phyloP scores from a whole-genome alignment of 2,113 vertebrate species.

The Siniperca chuatsi region DNA sequence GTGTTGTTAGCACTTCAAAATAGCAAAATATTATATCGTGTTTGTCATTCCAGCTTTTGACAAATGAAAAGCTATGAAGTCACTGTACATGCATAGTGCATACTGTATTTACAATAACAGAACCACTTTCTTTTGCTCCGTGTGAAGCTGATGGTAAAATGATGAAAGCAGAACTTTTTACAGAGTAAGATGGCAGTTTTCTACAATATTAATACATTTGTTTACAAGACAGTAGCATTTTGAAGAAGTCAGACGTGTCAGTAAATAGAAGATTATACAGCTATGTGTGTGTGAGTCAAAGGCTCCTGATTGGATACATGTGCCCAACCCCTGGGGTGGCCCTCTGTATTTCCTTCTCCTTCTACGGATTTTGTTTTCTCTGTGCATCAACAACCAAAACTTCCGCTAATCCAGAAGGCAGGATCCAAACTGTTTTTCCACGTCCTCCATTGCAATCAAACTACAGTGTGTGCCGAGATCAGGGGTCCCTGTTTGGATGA shows the following conservation, averaged over 20 bases:
- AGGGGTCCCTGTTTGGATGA: constrained; percentile 6
- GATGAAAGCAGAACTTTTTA: constrained; percentile 9
- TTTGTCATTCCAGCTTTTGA: constrained; percentile 37
- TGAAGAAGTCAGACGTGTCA: constrained; percentile 20
- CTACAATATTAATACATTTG: constrained; percentile 21
- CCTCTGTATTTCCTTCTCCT: constrained; percentile 1
- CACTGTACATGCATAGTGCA: constrained; percentile 54
- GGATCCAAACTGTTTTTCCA: constrained; percentile 2
- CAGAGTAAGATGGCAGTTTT: constrained; percentile 18
- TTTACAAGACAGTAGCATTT: constrained; percentile 42
- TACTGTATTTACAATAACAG: constrained; percentile 45
- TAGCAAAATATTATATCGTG: constrained; percentile 46
- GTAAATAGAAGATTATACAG: constrained; percentile 46
- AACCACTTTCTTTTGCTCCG: neutral
- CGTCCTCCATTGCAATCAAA: constrained; percentile 14
- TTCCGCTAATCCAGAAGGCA: constrained; percentile 39
- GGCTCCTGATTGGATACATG: constrained; percentile 9
- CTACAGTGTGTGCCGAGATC: constrained; percentile 20
- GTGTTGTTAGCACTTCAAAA: constrained; percentile 59
- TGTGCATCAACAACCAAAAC: constrained; percentile 13
- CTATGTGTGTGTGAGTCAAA: constrained; percentile 24
- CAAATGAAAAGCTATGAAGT: constrained; percentile 32
- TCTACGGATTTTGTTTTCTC: neutral
- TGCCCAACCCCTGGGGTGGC: neutral
- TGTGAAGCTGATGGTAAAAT: constrained; percentile 4